These are phyloP conservation scores for Ischnura elegans DNA, from an alignment of 2,888 invertebrate species.

Conservation along the genomic window DNA sequence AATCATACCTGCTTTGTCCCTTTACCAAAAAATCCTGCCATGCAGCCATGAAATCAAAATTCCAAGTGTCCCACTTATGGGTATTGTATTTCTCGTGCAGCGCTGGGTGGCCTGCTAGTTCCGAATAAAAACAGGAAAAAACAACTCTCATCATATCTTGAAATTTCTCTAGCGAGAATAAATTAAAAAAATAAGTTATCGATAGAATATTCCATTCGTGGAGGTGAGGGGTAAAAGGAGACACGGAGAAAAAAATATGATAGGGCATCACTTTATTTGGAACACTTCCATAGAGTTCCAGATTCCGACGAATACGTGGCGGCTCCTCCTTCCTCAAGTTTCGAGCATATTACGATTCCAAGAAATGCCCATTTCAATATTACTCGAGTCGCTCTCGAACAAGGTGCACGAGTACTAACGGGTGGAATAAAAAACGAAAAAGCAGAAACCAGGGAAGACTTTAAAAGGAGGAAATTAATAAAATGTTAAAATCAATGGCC, in stretches of 20 bases:
- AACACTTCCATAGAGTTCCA: not conserved
- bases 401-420: not conserved
- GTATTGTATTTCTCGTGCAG: no score
- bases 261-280: not conserved
- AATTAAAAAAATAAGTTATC: not conserved
- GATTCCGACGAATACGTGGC: not conserved
- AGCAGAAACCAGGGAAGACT: not conserved
- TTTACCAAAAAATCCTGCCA: no score
- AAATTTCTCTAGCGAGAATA: not conserved
- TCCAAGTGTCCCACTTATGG: no score
- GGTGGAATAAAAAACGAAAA: not conserved
- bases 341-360: slow-evolving; percentile 1
- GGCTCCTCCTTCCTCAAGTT: not conserved
- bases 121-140: no score
- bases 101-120: no score
- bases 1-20: no score
- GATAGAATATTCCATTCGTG: not conserved
- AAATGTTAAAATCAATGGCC: not conserved
- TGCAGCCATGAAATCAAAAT: no score
- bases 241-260: not conserved
- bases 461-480: not conserved
- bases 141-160: slow-evolving; percentile 4
- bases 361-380: slow-evolving; percentile 21
- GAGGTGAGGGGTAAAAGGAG: not conserved
- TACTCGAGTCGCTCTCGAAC: not conserved